Conservation (phyloP, 2,888 invertebrate species). For the Dermolepida albohirtum region DNA sequence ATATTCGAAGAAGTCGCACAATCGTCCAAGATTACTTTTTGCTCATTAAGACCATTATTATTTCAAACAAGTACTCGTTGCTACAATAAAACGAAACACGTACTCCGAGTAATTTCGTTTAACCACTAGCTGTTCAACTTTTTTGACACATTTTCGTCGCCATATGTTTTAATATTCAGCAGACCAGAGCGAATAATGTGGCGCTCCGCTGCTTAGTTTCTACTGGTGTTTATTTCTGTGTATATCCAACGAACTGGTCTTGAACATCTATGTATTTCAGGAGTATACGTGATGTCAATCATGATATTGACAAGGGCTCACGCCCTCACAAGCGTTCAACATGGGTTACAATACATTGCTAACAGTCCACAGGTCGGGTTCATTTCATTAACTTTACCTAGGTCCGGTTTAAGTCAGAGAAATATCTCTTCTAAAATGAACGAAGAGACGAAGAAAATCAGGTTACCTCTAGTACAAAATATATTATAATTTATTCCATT, state of each 20-base stretch:
- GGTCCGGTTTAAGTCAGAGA: background rate
- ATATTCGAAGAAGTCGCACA: too few species aligned
- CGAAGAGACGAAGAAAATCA: too few species aligned
- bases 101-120: background rate
- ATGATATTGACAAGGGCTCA: constrained; percentile 26
- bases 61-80: too few species aligned
- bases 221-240: constrained; percentile 17
- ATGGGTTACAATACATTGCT: background rate
- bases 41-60: too few species aligned
- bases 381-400: background rate
- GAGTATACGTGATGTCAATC: constrained; percentile 14
- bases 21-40: too few species aligned
- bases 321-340: background rate
- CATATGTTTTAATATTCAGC: constrained; percentile 13
- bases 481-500: too few species aligned
- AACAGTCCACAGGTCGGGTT: background rate
- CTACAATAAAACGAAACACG: too few species aligned
- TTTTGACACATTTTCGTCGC: background rate
- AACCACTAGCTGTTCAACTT: background rate
- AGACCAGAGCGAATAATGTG: constrained; percentile 17
- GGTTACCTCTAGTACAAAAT: too few species aligned
- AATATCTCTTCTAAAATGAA: too few species aligned
- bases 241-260: constrained; percentile 4
- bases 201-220: background rate
- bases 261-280: constrained; percentile 2